Evolutionary conservation across 1,140 invertebrate species (phyloP).

Genomic region (Camponotus pennsylvanicus): DNA sequence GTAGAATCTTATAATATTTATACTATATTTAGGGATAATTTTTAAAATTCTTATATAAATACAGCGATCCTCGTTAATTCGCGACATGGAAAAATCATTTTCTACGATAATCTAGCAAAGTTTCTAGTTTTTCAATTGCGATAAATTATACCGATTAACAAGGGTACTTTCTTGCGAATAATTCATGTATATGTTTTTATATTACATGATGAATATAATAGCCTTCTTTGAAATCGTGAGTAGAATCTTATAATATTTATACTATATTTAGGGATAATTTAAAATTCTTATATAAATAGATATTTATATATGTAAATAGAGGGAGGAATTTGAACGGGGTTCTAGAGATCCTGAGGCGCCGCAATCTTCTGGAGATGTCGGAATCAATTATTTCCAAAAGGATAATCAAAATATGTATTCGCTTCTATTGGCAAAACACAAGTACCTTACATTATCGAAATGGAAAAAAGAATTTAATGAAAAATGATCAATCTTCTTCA

Average conservation of each 20-base stretch:
- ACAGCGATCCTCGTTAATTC: background rate
- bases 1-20: constrained; percentile 7
- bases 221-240: background rate
- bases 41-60: constrained; percentile 15
- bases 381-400: background rate
- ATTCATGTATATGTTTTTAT: background rate
- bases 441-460: background rate
- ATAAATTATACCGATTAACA: constrained; percentile 14
- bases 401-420: background rate
- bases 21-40: background rate
- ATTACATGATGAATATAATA: constrained; percentile 15
- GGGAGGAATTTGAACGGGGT: background rate
- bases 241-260: constrained; percentile 18
- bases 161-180: background rate
- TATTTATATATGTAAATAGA: constrained; percentile 38
- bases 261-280: background rate
- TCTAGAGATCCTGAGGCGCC: background rate
- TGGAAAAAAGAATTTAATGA: constrained; percentile 24
- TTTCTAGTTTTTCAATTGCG: background rate
- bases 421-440: background rate
- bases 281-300: constrained; percentile 22
- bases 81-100: background rate
- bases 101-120: background rate
- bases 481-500: constrained; percentile 18
- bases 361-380: background rate